A percentile compares a stretch with the other conserved stretches of the same genome.
phyloP scores from a whole-genome alignment of 2,113 vertebrate species.

The Toxotes jaculatrix region DNA sequence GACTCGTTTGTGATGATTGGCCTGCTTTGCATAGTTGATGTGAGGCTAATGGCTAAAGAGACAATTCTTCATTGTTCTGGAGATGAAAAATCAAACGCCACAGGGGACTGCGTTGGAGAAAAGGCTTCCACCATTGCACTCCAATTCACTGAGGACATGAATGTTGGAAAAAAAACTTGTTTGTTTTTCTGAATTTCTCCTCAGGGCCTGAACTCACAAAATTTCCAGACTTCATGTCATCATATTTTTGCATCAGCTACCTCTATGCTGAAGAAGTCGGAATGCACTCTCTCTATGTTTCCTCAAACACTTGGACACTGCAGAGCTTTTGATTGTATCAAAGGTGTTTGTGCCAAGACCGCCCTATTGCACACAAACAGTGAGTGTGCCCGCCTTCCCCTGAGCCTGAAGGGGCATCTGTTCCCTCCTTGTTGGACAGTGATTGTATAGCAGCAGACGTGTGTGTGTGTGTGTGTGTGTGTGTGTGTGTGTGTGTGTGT shows the following conservation, averaged over 20 bases:
- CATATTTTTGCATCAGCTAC: slow-evolving; percentile 38
- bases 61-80: slow-evolving; percentile 58
- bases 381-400: slow-evolving; percentile 47
- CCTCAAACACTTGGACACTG: slow-evolving; percentile 41
- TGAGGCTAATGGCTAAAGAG: slow-evolving; percentile 70
- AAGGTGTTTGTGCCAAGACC: slow-evolving; percentile 55
- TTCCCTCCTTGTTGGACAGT: slow-evolving; percentile 50
- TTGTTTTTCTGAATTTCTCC: slow-evolving; percentile 36
- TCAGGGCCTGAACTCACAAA: slow-evolving; percentile 64
- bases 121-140: slow-evolving; percentile 23
- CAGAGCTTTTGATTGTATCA: slow-evolving; percentile 26
- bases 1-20: slow-evolving; percentile 69
- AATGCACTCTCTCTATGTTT: slow-evolving; percentile 43
- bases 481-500: background rate
- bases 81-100: slow-evolving; percentile 59
- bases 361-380: slow-evolving; percentile 40
- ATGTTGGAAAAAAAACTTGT: slow-evolving; percentile 12
- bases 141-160: slow-evolving; percentile 43
- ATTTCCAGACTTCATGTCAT: slow-evolving; percentile 27
- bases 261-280: slow-evolving; percentile 39
- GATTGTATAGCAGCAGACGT: slow-evolving; percentile 32
- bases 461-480: background rate
- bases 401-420: slow-evolving; percentile 60
- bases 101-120: slow-evolving; percentile 43
- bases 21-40: slow-evolving; percentile 82